Conservation (phyloP, 2,113 vertebrate genomes). For the Azemiops feae region DNA sequence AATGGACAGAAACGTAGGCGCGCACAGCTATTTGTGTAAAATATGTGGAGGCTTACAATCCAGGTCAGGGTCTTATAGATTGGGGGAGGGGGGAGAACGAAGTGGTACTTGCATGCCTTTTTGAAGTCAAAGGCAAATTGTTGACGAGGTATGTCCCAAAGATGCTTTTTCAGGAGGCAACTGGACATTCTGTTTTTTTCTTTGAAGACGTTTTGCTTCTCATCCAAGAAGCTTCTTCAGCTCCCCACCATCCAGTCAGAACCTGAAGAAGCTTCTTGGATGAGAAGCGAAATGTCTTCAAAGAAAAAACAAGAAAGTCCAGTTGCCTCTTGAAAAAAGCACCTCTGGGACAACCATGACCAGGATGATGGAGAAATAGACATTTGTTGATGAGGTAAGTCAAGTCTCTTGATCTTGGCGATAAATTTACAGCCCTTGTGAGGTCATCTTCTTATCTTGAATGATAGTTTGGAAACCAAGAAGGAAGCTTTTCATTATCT, state of each 20-base stretch:
- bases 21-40: background rate
- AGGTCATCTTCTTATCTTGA: slow-evolving; percentile 44
- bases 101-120: slow-evolving; percentile 34
- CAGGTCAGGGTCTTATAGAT: slow-evolving; percentile 31
- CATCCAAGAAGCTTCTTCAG: too few relatives aligned
- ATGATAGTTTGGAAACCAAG: slow-evolving; percentile 47
- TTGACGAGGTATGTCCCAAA: slow-evolving; percentile 44
- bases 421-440: slow-evolving; percentile 18
- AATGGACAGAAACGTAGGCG: background rate
- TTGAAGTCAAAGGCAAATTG: slow-evolving; percentile 36
- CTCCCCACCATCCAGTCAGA: too few relatives aligned
- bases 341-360: too few relatives aligned
- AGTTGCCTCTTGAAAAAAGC: too few relatives aligned
- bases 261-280: too few relatives aligned
- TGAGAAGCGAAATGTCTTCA: too few relatives aligned
- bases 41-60: slow-evolving; percentile 8
- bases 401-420: slow-evolving; percentile 44
- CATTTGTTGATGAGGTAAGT: slow-evolving; percentile 17
- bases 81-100: slow-evolving; percentile 35
- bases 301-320: too few relatives aligned
- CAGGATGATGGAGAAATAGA: too few relatives aligned
- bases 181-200: too few relatives aligned
- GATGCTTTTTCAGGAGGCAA: too few relatives aligned
- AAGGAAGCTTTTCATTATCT: slow-evolving; percentile 34
- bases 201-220: too few relatives aligned